phyloP scores from a whole-genome alignment of 2,797 vertebrate genomes.

The Diglossa cyanea region DNA sequence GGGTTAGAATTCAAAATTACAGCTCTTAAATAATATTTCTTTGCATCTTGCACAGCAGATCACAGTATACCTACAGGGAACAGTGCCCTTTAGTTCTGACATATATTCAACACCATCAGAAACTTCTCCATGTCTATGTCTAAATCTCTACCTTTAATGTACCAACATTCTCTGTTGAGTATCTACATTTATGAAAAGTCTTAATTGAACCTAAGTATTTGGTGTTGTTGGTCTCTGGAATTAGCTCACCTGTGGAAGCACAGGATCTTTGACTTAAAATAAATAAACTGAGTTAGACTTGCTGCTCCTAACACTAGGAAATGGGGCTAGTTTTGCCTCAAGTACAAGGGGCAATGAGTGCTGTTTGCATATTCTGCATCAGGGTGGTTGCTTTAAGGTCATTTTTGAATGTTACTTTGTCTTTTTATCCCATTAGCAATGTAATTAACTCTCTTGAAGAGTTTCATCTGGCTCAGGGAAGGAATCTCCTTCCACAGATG shows the following conservation, averaged over 20 bases:
- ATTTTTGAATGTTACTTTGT: neutral
- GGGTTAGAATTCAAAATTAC: neutral
- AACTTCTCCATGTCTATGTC: neutral
- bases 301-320: neutral
- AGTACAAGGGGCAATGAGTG: rapidly evolving
- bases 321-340: neutral
- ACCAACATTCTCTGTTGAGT: neutral
- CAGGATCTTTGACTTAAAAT: neutral
- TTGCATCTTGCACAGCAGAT: neutral
- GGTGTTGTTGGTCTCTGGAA: rapidly evolving
- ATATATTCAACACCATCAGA: rapidly evolving
- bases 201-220: neutral
- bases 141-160: neutral
- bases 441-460: neutral
- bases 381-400: neutral
- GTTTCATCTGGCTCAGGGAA: neutral
- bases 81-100: neutral
- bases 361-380: neutral
- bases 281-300: neutral
- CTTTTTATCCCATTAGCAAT: neutral
- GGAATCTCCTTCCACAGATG: neutral
- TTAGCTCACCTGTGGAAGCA: neutral
- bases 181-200: rapidly evolving
- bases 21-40: rapidly evolving
- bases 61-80: neutral